Percentiles rank a stretch among this genome's conserved stretches.
Evolutionary conservation across 2,797 vertebrate species (phyloP).

Genomic region (Myotis planiceps): DNA sequence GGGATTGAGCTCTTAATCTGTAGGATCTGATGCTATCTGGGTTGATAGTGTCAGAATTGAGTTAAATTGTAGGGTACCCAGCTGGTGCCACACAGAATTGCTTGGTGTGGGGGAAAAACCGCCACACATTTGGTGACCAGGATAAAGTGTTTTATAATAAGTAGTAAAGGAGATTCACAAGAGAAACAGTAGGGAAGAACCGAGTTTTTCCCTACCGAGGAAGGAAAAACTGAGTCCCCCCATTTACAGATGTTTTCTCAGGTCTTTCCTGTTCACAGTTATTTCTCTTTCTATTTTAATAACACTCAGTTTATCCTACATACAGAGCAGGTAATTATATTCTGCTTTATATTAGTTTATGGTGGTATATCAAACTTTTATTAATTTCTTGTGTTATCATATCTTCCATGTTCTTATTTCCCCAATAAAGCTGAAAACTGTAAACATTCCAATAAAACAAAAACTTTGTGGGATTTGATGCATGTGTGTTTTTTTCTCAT

Average conservation of each 20-base stretch:
- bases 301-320: neutral
- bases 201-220: neutral
- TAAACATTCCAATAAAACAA: neutral
- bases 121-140: neutral
- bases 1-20: neutral
- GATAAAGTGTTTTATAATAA: neutral
- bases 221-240: neutral
- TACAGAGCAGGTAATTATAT: neutral
- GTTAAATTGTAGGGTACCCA: neutral
- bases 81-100: neutral
- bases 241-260: neutral
- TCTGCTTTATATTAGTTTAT: neutral
- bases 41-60: neutral
- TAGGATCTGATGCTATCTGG: neutral
- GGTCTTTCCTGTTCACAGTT: neutral
- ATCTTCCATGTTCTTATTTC: neutral
- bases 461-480: neutral
- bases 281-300: neutral
- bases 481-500: neutral
- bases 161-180: neutral
- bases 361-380: neutral
- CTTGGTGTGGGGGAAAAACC: neutral
- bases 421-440: neutral
- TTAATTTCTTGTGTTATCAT: neutral
- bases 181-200: neutral